Evolutionary conservation across 2,888 invertebrate genomes (phyloP).

Genomic region (Melanotus villosus): DNA sequence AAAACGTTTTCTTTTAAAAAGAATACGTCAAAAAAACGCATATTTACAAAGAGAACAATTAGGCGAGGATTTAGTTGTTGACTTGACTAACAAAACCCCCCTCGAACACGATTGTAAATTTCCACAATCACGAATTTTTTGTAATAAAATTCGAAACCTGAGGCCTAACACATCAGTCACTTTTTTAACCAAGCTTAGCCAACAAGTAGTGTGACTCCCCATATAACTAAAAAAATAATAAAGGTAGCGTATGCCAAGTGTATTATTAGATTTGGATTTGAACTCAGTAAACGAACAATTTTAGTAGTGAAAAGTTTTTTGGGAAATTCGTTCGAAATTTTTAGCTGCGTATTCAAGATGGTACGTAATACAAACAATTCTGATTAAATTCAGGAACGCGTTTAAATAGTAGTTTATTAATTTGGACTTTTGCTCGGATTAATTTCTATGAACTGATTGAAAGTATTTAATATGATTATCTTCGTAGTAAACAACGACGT

Average conservation of each 20-base stretch:
- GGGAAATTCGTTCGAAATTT: too few species aligned
- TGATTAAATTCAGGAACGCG: too few species aligned
- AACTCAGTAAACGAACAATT: background rate
- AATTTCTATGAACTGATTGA: slow-evolving; percentile 7
- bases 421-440: background rate
- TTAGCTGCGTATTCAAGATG: too few species aligned
- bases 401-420: too few species aligned
- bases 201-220: background rate
- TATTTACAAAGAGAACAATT: slow-evolving; percentile 5
- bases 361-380: too few species aligned
- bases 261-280: slow-evolving; percentile 5
- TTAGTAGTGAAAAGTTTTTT: background rate
- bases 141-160: background rate
- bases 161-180: background rate
- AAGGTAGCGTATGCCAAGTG: background rate
- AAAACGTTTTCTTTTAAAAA: too few species aligned
- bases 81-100: slow-evolving; percentile 3
- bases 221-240: background rate
- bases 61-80: background rate
- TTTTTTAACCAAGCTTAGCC: background rate
- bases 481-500: slow-evolving; percentile 14
- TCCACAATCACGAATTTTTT: background rate
- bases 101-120: slow-evolving; percentile 5
- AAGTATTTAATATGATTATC: background rate
- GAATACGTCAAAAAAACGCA: background rate